phyloP scores from a whole-genome alignment of 2,113 vertebrate species.

The Halcyon malimbica region DNA sequence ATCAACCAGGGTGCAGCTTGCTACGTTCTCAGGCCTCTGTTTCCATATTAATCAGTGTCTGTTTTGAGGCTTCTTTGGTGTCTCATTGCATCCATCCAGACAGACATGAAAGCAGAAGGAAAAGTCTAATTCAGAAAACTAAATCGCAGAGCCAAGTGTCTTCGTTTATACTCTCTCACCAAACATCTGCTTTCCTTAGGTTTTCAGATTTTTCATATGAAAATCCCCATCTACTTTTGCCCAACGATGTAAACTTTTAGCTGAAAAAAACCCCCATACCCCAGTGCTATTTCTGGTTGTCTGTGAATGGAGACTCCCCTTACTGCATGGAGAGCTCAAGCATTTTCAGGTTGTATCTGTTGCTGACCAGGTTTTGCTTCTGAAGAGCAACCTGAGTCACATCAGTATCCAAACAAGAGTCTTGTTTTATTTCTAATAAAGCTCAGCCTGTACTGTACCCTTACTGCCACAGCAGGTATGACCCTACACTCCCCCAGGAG shows the following conservation, averaged over 20 bases:
- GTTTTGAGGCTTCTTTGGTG: not conserved
- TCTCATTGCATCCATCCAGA: not conserved
- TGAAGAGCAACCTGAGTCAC: not conserved
- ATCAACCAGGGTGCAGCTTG: not conserved
- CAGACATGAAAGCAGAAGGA: not conserved
- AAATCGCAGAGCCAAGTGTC: not conserved
- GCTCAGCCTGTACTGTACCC: not conserved
- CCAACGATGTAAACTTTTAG: not conserved
- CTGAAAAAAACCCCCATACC: not conserved
- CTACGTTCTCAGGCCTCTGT: not conserved
- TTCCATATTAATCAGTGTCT: not conserved
- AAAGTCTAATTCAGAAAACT: not conserved
- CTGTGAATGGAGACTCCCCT: not conserved
- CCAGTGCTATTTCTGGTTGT: not conserved
- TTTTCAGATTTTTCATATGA: not conserved
- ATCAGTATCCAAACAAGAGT: not conserved
- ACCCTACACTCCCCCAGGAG: not conserved
- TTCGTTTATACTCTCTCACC: not conserved
- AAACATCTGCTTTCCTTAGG: not conserved
- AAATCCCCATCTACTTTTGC: not conserved
- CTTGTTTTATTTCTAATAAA: not conserved
- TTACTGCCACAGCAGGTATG: rapidly evolving
- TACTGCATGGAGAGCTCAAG: not conserved
- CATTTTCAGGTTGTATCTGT: not conserved
- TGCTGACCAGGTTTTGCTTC: not conserved